phyloP scores from a whole-genome alignment of 2,797 vertebrate species.

The Coracias cyanogaster region DNA sequence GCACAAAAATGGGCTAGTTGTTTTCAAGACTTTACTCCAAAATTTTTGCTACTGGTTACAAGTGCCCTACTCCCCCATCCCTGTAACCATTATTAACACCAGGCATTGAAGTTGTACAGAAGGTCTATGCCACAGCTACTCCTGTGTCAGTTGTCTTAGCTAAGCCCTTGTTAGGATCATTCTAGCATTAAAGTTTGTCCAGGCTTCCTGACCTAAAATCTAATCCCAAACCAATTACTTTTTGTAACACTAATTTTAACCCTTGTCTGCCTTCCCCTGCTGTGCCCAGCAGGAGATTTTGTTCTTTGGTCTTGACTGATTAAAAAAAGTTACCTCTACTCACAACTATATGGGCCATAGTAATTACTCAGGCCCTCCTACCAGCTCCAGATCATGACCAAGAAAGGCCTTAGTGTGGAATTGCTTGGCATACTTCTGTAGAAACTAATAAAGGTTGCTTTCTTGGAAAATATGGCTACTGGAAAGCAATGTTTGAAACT shows the following conservation, averaged over 20 bases:
- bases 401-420: background rate
- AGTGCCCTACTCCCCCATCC: background rate
- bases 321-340: background rate
- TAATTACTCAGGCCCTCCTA: conserved; percentile 8
- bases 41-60: background rate
- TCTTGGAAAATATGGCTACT: background rate
- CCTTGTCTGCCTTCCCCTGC: conserved; percentile 22
- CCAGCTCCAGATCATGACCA: background rate
- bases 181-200: conserved; percentile 33
- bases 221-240: conserved; percentile 53
- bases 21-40: background rate
- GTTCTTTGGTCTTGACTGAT: conserved; percentile 1
- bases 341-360: background rate
- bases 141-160: background rate
- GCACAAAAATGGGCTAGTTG: background rate
- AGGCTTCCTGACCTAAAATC: conserved; percentile 35
- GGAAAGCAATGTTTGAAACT: background rate
- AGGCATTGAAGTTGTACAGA: background rate
- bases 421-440: background rate
- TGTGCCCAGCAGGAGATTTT: conserved; percentile 20
- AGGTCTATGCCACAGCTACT: background rate
- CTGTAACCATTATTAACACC: background rate
- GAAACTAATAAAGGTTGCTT: background rate
- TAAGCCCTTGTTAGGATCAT: conserved; percentile 21
- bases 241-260: background rate